Evolutionary conservation across 2,113 vertebrate genomes (phyloP), one percentile per base, ranked within the genome.

Genomic region (Upupa epops): DNA sequence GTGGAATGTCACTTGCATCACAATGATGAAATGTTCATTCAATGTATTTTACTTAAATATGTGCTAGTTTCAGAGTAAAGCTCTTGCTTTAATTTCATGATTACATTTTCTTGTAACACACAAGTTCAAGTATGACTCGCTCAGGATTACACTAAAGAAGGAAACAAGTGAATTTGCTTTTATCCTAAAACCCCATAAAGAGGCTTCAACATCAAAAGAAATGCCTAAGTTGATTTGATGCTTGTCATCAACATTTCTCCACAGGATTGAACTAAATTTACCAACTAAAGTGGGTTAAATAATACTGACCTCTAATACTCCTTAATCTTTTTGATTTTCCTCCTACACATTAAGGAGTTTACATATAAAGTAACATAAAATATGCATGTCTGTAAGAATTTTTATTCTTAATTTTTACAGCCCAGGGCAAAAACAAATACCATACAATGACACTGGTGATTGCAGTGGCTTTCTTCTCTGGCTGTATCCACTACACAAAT

Each of bases 151-250:
- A 58, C 80, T 91, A 40, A 93, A 94, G 75, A 79, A 93, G 92
- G 90, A 97, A 97, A 55, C 10, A 75, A 94, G 32, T 34, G 64
- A 92, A 86, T 95, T 92, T 84, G 55, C 45, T 71, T 95, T 97
- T 93, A 95, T 96, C 84, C 84, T 95, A 83, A 97, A 96, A 97
- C 68, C 71, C 76, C 74, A 80, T 95, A 95, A 97, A 80, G 16
- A 95, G 59, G n/a, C n/a, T 95, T 96, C 93, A 95, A 88, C 85
- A 77, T 97, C 96, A 97, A 96, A 94, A 96, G 94, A 96, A 97
- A 89, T 94, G 76, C 83, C 69, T 95, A 93, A 85, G 65, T 97
- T 97, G 82, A 94, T 94, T 95, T 97, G 91, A 86, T 91, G 88
- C 88, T 90, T 96, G 95, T 95, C 89, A 93, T 92, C 90, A 94